Evolutionary conservation across 1,140 invertebrate species (phyloP), one percentile per base, ranked within the genome.

Genomic region (Drosophila dunni): DNA sequence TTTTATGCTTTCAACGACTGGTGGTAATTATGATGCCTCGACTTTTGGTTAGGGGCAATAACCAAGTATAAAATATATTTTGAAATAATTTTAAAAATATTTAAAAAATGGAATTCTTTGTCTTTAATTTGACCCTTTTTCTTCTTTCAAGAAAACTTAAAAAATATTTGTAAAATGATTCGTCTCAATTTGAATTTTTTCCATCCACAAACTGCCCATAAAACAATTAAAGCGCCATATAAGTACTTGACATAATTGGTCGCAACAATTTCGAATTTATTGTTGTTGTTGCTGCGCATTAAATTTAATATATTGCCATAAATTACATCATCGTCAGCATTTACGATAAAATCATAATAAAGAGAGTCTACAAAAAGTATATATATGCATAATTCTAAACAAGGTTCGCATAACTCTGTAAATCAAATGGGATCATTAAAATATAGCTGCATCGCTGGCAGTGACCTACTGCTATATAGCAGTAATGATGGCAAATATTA

Each of bases 211-310:
- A 58, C 50, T 34, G 42, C 73, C 69, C 75, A 68, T 75, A 63
- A 72, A 77, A 71, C 82, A 85, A 86, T 86, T 88, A 78, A 67
- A 86, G 58, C 68, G 34, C 84, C 84, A 89, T 83, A 88, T 80
- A 82, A 82, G 83, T 79, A 56, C 83, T 77, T 76, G 71, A 82
- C 83, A 86, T 86, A 86, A 86, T 88, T 88, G 82, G 71, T 57
- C 54, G 67, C 61, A 63, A 51, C 62, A 75, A 78, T 82, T 77
- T 74, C 38, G 34, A 40, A 69, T 78, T 69, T 70, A 54, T 29
- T 42, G 36, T 44, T 62, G 24, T 62, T 62, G 29, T 10, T 34
- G 46, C 15, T 72, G 57, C 13, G 44, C 65, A 84, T 83, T 85
- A 81, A 89, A 89, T 88, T 88, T 84, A 88, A 89, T 78, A 82